Base-by-base conservation (phyloP, 2,113 vertebrate genomes). In the Lampris megalopsis region DNA sequence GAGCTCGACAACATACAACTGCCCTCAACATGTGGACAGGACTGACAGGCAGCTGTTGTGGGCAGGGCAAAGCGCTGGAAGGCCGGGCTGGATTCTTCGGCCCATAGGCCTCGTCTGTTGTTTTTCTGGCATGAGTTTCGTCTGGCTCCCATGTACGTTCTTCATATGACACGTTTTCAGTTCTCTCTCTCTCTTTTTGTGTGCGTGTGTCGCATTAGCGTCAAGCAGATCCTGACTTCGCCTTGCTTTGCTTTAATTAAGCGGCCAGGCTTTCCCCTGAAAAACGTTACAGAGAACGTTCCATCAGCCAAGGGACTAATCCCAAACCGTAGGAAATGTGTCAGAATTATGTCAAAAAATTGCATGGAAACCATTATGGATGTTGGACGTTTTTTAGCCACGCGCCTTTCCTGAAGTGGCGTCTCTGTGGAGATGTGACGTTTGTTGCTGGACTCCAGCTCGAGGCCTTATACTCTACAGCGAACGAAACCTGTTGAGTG, bases 21-120 rank as follows among this genome's bases (percentile, higher is more conserved):
- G 87, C 80, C 91, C 87, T 71, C 77, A 85, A 88, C 86, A 91
- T 89, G 91, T 91, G 89, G 90, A 91, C 83, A 71, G 74, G 72
- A 82, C 85, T 92, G 91, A 91, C 87, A 88, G 89, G 90, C 91
- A 93, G 91, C 89, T 93, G 90, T 88, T 91, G 88, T 78, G 83
- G 71, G 73, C 74, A 70, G 76, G 75, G 79, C 77, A 77, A 49
- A 75, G 78, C 83, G 85, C 53, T 80, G 75, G 80, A 73, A 83
- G 72, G 73, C 77, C 73, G 71, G 63, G 35, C 36, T 10, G 8
- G 47, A 66, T 42, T 54, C 50, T 54, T 54, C 64, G 5, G 11
- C 73, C 68, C 58, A 8, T 60, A 57, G 61, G 71, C 70, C 66
- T 85, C 66, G 73, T 80, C 58, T 71, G 67, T 73, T 79, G 68